Evolutionary conservation across 2,888 invertebrate species (phyloP).

Genomic region (Helleia helle): DNA sequence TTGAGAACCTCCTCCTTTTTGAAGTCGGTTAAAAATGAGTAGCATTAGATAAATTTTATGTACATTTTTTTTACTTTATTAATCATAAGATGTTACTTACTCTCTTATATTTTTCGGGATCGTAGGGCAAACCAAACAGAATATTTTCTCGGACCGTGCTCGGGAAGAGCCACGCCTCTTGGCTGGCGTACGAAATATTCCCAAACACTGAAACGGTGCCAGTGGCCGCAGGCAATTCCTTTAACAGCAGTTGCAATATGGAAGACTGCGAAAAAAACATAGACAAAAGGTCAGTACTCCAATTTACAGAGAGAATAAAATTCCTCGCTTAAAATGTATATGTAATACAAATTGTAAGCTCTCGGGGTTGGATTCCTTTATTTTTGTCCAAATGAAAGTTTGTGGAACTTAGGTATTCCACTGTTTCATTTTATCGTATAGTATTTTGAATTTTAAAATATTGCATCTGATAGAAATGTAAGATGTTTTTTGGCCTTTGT

Average conservation of each 20-base stretch:
- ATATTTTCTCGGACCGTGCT: slow-evolving; percentile 88
- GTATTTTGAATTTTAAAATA: not conserved
- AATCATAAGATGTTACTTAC: too few relatives aligned
- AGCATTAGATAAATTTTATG: too few relatives aligned
- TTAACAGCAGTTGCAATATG: slow-evolving; percentile 79
- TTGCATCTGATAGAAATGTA: not conserved
- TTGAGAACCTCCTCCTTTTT: too few relatives aligned
- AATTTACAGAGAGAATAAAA: not conserved
- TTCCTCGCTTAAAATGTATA: not conserved
- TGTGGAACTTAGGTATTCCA: not conserved
- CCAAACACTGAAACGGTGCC: slow-evolving; percentile 80
- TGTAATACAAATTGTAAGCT: not conserved
- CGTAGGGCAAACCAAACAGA: slow-evolving; percentile 82
- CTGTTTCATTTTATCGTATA: slow-evolving; percentile 9
- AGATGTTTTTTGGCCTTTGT: too few relatives aligned
- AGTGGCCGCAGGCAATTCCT: slow-evolving; percentile 77
- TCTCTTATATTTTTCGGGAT: slow-evolving; percentile 71
- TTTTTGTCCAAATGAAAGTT: not conserved
- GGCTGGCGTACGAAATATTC: slow-evolving; percentile 81
- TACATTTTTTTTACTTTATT: too few relatives aligned
- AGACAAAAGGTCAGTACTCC: not conserved
- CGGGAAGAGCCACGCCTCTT: slow-evolving; percentile 90
- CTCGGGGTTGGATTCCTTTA: not conserved
- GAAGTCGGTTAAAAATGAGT: too few relatives aligned
- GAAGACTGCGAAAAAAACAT: slow-evolving; percentile 63